phyloP scores from a whole-genome alignment of 2,797 vertebrate species.

The Coracias cyanogaster region DNA sequence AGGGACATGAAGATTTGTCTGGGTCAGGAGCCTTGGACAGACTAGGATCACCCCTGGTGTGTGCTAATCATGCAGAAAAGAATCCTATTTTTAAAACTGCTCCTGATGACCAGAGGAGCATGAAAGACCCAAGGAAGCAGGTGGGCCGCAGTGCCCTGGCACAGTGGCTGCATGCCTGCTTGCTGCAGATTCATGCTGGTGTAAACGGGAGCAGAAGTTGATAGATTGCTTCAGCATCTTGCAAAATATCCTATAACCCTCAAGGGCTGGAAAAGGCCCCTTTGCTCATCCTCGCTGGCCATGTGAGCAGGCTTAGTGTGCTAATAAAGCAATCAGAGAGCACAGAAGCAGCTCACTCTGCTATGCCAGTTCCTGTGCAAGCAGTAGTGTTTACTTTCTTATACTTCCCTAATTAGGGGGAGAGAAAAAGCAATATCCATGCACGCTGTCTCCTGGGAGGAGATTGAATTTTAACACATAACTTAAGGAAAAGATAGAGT shows the following conservation, averaged over 20 bases:
- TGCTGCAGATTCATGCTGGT: not conserved
- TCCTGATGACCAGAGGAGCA: not conserved
- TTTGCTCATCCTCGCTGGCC: not conserved
- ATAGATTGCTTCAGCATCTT: not conserved
- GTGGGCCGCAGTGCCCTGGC: fast-evolving
- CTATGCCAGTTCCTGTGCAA: not conserved
- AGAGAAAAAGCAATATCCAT: conserved; percentile 34
- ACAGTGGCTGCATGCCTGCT: fast-evolving
- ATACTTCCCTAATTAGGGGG: conserved; percentile 55
- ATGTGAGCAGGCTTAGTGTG: not conserved
- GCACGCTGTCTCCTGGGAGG: not conserved
- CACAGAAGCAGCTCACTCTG: not conserved
- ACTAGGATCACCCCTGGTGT: not conserved
- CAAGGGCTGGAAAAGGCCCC: not conserved
- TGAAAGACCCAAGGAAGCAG: not conserved
- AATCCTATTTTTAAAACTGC: not conserved
- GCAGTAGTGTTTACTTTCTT: conserved; percentile 38
- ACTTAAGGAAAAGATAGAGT: conserved; percentile 52
- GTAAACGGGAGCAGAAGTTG: not conserved
- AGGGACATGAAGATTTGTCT: fast-evolving
- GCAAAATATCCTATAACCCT: not conserved
- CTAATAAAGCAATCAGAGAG: conserved; percentile 6
- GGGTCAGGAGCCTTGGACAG: not conserved
- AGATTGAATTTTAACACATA: conserved; percentile 35
- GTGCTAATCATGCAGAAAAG: not conserved